phyloP scores from a whole-genome alignment of 2,888 invertebrate genomes.

The Tetramorium bicarinatum region DNA sequence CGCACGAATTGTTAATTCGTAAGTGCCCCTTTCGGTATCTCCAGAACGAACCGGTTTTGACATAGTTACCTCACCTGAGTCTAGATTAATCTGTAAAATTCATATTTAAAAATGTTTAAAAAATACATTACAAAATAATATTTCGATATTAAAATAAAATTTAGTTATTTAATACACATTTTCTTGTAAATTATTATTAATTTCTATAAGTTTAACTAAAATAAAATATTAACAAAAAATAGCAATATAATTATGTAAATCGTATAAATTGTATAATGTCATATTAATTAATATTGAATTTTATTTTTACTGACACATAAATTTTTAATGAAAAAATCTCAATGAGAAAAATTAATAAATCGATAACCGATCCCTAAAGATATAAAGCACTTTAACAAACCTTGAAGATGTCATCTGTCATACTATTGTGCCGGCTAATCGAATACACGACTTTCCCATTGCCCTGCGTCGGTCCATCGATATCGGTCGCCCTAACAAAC shows the following conservation, averaged over 20 bases:
- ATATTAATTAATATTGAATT: background rate
- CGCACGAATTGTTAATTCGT: slow-evolving; percentile 90
- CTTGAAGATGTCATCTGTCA: slow-evolving; percentile 87
- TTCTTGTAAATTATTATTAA: background rate
- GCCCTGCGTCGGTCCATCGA: slow-evolving; percentile 91
- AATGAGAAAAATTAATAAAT: background rate
- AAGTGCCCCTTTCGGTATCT: slow-evolving; percentile 92
- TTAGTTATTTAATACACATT: background rate
- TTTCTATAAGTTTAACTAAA: background rate
- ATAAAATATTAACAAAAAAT: background rate
- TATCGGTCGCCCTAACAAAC: slow-evolving; percentile 92
- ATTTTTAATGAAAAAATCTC: background rate
- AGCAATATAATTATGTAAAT: background rate
- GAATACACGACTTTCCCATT: slow-evolving; percentile 90
- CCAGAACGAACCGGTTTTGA: slow-evolving; percentile 90
- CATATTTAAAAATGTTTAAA: background rate
- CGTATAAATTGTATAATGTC: background rate
- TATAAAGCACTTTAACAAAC: slow-evolving; percentile 61
- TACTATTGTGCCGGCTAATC: slow-evolving; percentile 90
- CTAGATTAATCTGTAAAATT: slow-evolving; percentile 88
- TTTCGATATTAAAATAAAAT: background rate
- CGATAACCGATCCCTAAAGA: background rate
- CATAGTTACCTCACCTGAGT: slow-evolving; percentile 91
- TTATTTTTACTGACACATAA: background rate
- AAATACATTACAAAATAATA: background rate